A percentile compares a stretch with the other conserved stretches of the same genome.
These are phyloP conservation scores for Xiphias gladius DNA, from an alignment of 2,113 vertebrate species.

Conservation along the genomic window DNA sequence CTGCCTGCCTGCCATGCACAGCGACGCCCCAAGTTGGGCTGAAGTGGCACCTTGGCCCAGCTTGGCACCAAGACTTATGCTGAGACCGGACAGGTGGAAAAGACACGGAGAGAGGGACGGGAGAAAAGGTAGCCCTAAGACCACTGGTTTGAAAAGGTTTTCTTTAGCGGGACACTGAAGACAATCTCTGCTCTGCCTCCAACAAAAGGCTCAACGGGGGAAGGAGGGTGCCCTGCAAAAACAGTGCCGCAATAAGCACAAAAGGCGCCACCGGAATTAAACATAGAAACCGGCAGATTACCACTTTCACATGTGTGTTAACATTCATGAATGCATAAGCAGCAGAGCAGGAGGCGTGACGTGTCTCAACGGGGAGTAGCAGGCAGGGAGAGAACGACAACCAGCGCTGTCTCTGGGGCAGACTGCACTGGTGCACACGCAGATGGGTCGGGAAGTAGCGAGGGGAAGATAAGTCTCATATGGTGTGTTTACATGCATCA, in stretches of 20 bases:
- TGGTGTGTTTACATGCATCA: slow-evolving; percentile 33
- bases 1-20: slow-evolving; percentile 21
- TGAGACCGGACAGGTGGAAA: slow-evolving; percentile 44
- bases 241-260: neutral
- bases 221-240: neutral
- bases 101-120: neutral
- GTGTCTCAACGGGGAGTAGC: slow-evolving; percentile 19
- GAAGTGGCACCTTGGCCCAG: slow-evolving; percentile 33
- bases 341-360: slow-evolving; percentile 47
- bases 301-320: slow-evolving; percentile 29
- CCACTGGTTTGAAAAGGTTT: neutral
- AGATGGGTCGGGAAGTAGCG: slow-evolving; percentile 24
- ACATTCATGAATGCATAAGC: slow-evolving; percentile 39
- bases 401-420: slow-evolving; percentile 16
- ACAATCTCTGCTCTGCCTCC: neutral
- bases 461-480: slow-evolving; percentile 3
- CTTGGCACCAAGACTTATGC: slow-evolving; percentile 16
- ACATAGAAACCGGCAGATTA: neutral
- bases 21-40: slow-evolving; percentile 16
- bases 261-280: neutral
- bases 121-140: neutral
- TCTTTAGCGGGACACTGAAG: neutral
- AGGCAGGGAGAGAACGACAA: slow-evolving; percentile 5
- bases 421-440: slow-evolving; percentile 30
- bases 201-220: neutral